These are phyloP conservation scores for Nycticebus coucang DNA, from an alignment of 2,113 vertebrate species.

Conservation along the genomic window DNA sequence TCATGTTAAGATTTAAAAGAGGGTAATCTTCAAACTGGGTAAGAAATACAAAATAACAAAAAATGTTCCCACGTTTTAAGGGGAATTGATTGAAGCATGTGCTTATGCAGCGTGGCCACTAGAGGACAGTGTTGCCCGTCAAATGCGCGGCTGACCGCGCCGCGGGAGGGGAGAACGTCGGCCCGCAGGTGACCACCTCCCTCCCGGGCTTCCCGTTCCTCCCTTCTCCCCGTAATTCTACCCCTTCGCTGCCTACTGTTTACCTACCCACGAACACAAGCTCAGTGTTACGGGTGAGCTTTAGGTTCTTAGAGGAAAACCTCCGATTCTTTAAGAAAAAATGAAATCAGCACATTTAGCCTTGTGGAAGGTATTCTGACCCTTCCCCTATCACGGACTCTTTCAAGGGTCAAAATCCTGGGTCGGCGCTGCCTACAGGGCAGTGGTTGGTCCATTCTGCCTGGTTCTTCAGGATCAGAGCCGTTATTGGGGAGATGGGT, in stretches of 20 bases:
- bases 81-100: not conserved
- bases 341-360: not conserved
- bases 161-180: fast-evolving
- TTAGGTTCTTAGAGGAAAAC: not conserved
- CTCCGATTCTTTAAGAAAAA: not conserved
- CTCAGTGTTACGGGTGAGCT: not conserved
- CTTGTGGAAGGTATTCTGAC: not conserved
- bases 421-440: fast-evolving
- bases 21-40: not conserved
- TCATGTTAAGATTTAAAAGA: not conserved
- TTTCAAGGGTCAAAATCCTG: fast-evolving
- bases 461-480: not conserved
- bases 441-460: not conserved
- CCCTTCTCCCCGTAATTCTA: not conserved
- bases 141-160: not conserved
- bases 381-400: fast-evolving
- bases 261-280: not conserved
- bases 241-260: not conserved
- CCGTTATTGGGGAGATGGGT: not conserved
- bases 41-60: not conserved
- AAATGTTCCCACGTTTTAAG: not conserved
- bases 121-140: slow-evolving; percentile 65
- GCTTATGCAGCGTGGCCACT: not conserved
- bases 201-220: not conserved
- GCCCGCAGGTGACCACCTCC: fast-evolving